Conservation (phyloP, 2,888 invertebrate species). For the Drosophila kanekoi region DNA sequence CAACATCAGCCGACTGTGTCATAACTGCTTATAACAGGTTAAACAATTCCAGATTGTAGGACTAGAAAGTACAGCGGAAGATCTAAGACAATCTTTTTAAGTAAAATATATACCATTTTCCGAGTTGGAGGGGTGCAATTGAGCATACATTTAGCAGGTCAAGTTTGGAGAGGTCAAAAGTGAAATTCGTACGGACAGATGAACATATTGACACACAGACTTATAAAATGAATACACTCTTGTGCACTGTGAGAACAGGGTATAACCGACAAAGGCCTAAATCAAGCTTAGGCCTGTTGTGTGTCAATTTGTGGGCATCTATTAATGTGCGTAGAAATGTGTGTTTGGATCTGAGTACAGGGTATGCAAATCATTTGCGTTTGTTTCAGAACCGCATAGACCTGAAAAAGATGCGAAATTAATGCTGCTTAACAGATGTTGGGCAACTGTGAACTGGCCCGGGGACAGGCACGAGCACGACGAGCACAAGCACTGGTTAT, state of each 20-base stretch:
- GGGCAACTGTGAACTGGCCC: slow-evolving; percentile 8
- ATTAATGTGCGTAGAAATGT: background rate
- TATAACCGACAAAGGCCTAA: background rate
- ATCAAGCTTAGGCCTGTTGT: background rate
- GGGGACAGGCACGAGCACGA: background rate
- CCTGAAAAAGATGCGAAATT: background rate
- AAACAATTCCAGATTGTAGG: no score
- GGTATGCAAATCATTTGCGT: slow-evolving; percentile 5
- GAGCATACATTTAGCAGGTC: no score
- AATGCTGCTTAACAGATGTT: slow-evolving; percentile 4
- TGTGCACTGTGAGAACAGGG: background rate
- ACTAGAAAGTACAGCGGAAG: no score
- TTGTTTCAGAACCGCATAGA: background rate
- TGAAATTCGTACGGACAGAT: no score
- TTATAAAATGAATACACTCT: background rate
- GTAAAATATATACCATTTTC: no score
- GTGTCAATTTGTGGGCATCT: background rate
- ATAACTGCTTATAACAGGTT: no score
- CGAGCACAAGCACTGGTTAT: slow-evolving; percentile 21
- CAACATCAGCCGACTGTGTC: no score
- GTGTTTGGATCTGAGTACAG: slow-evolving; percentile 1
- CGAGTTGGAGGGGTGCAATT: no score
- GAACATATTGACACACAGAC: background rate
- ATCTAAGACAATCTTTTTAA: no score
- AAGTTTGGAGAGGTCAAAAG: no score